Evolutionary conservation across 2,888 invertebrate species (phyloP), one percentile per base, ranked within the genome.

Genomic region (Scaptomyza tumidula): DNA sequence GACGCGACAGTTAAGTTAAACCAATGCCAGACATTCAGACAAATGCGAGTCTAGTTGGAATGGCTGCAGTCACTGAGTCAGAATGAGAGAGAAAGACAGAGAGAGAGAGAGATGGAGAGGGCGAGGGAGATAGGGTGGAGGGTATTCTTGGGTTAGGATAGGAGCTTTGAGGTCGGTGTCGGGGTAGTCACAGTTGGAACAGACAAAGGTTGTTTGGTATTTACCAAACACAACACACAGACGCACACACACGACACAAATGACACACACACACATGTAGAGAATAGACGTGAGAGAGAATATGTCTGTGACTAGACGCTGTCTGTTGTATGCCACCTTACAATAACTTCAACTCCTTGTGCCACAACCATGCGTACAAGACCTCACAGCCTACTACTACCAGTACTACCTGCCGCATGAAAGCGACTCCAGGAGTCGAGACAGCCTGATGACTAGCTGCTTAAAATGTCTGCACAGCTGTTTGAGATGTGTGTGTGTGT

Each of bases 401-500:
- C 5, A 29, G 0, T 29, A 29, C 29, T 7, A 7, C 10, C 24
- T 24, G 50, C 57, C 37, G 31, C 27, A 52, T 62, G 57, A 56
- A 66, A 52, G 71, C 53, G 71, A 73, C 56, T 64, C 72, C 58
- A 71, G 37, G 71, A 70, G 33, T 41, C 33, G 41, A 54, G 56
- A 44, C 86, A 86, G 86, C 67, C 84, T 75, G 78, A 80, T 75
- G 78, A 78, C 78, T 71, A 60, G 71, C 78, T 83, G 88, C 83
- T 83, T 83, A 83, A 86, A 83, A 88, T 83, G 82, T 86, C 82
- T 88, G 86, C 88, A 80, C 88, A 88, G 82, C 82, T 83, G 88
- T 83, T 83, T 83, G 71, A 52, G 68, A 63, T 58, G 46, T 61
- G 41, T 33, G 29, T 43, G 43, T 50, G 66, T 53, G 45, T 41